phyloP scores from a whole-genome alignment of 2,888 invertebrate species.

The Apoda limacodes region DNA sequence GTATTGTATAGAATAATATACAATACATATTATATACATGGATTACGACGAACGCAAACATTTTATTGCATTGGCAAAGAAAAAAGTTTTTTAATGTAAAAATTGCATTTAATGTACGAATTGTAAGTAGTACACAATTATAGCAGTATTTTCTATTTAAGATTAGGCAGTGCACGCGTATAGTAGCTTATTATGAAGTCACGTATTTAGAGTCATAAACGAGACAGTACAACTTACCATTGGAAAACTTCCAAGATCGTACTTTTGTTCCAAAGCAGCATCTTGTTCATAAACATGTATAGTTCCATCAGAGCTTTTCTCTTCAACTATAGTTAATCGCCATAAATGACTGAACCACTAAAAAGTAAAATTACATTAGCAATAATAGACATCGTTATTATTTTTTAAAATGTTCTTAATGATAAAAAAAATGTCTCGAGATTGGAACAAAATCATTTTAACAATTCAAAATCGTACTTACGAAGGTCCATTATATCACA shows the following conservation, averaged over 20 bases:
- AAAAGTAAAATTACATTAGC: too few relatives aligned
- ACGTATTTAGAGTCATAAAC: too few relatives aligned
- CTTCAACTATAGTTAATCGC: too few relatives aligned
- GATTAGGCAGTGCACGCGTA: too few relatives aligned
- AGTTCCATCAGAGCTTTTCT: slow-evolving; percentile 42
- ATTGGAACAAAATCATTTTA: neutral
- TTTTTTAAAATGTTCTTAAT: slow-evolving; percentile 1
- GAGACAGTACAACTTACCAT: slow-evolving; percentile 41
- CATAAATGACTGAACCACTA: too few relatives aligned
- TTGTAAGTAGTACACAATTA: neutral
- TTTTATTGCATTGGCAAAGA: too few relatives aligned
- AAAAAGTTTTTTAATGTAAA: neutral
- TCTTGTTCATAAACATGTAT: slow-evolving; percentile 41
- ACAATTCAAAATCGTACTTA: neutral
- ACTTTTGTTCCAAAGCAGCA: slow-evolving; percentile 64
- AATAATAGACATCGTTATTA: too few relatives aligned
- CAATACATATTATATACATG: too few relatives aligned
- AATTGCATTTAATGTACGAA: neutral
- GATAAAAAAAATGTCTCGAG: neutral
- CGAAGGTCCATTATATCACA: neutral
- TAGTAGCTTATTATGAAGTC: too few relatives aligned
- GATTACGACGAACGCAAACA: too few relatives aligned
- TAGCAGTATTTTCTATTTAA: too few relatives aligned
- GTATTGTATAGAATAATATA: too few relatives aligned
- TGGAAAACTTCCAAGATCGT: slow-evolving; percentile 60